Conservation (phyloP, 2,797 vertebrate species). For the Mionectes olivaceus region DNA sequence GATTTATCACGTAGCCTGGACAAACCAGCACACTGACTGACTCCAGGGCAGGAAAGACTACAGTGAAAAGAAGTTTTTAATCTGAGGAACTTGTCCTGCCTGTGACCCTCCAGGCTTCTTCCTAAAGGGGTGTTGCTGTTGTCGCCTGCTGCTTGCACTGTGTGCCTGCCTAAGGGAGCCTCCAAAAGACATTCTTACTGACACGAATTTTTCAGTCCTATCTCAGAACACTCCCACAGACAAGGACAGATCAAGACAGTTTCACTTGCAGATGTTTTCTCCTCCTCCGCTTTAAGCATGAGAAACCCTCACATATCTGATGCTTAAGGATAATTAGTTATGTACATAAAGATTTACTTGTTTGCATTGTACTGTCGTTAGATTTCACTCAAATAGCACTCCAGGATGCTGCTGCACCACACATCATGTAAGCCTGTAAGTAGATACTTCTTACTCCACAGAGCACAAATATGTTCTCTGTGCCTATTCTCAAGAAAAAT, state of each 20-base stretch:
- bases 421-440: neutral
- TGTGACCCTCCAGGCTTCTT: neutral
- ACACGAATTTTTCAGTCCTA: neutral
- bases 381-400: neutral
- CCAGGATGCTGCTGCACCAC: neutral
- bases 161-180: neutral
- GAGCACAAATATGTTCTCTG: neutral
- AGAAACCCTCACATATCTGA: neutral
- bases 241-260: neutral
- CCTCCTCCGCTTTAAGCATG: neutral
- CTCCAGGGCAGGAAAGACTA: neutral
- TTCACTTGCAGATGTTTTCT: neutral
- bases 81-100: neutral
- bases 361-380: neutral
- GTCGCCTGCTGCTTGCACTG: neutral
- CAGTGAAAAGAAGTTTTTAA: neutral
- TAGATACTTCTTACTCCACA: neutral
- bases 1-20: neutral
- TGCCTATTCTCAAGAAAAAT: neutral
- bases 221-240: neutral
- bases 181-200: neutral
- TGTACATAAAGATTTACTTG: neutral
- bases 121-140: neutral
- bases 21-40: neutral
- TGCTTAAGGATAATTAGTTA: neutral